phyloP scores from a whole-genome alignment of 2,113 vertebrate species.

The Numida meleagris region DNA sequence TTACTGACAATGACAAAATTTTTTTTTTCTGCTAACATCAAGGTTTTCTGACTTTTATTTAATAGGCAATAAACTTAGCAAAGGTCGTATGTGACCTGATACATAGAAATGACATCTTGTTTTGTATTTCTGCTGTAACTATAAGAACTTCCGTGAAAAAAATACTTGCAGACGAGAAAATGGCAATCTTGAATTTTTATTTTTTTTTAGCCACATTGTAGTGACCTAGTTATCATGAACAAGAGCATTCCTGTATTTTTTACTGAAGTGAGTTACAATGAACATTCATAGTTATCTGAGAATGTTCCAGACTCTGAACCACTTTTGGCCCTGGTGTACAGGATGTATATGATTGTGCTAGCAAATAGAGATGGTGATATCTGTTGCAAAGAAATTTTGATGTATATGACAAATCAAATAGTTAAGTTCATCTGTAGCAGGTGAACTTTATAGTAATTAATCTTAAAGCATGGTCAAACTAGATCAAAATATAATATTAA shows the following conservation, averaged over 20 bases:
- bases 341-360: background rate
- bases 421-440: background rate
- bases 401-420: background rate
- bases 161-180: background rate
- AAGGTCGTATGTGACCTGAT: conserved; percentile 1
- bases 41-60: background rate
- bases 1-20: background rate
- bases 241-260: background rate
- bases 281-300: background rate
- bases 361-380: background rate
- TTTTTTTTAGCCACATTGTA: background rate
- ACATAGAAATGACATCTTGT: background rate
- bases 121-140: conserved; percentile 31
- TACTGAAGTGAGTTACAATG: background rate
- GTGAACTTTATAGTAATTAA: background rate
- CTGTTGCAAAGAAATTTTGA: background rate
- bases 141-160: conserved; percentile 25
- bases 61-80: background rate
- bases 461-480: background rate
- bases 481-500: conserved; percentile 5
- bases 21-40: background rate
- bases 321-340: background rate
- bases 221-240: background rate
- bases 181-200: background rate
- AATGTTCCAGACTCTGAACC: background rate